Evolutionary conservation across 2,797 vertebrate genomes (phyloP).

Genomic region (Chelon labrosus): DNA sequence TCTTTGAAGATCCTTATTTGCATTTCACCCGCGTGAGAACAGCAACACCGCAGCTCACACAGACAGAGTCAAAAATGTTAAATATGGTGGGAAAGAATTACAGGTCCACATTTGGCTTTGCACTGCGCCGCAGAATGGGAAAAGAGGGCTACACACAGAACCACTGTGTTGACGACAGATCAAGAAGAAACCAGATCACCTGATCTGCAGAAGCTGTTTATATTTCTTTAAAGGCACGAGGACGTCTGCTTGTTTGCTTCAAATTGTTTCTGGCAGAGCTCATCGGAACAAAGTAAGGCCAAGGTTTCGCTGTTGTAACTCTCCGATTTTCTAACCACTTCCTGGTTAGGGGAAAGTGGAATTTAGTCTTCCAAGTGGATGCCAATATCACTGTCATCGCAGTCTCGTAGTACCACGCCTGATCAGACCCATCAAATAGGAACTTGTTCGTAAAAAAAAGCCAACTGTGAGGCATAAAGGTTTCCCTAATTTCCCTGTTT

Average conservation of each 20-base stretch:
- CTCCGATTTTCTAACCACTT: conserved; percentile 17
- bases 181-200: conserved; percentile 3
- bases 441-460: too few species aligned
- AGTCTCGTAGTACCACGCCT: neutral
- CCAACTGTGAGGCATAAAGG: too few species aligned
- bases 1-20: neutral
- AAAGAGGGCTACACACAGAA: conserved; percentile 1
- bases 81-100: conserved; percentile 16
- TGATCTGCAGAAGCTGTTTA: conserved; percentile 2
- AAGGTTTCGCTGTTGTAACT: conserved; percentile 8
- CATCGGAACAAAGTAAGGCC: conserved; percentile 26
- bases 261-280: conserved; percentile 43
- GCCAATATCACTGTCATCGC: neutral
- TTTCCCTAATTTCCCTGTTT: too few species aligned
- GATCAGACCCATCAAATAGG: neutral
- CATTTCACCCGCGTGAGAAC: neutral
- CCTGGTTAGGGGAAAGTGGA: conserved; percentile 1
- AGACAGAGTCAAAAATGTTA: neutral
- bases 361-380: neutral
- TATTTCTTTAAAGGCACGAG: conserved; percentile 11
- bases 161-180: conserved; percentile 10
- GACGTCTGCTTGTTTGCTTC: conserved; percentile 18
- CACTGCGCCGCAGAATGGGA: neutral
- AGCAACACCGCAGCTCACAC: neutral
- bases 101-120: neutral